These are phyloP conservation scores for Oasisia sp. DNA, from an alignment of 2,888 invertebrate species.

Conservation along the genomic window DNA sequence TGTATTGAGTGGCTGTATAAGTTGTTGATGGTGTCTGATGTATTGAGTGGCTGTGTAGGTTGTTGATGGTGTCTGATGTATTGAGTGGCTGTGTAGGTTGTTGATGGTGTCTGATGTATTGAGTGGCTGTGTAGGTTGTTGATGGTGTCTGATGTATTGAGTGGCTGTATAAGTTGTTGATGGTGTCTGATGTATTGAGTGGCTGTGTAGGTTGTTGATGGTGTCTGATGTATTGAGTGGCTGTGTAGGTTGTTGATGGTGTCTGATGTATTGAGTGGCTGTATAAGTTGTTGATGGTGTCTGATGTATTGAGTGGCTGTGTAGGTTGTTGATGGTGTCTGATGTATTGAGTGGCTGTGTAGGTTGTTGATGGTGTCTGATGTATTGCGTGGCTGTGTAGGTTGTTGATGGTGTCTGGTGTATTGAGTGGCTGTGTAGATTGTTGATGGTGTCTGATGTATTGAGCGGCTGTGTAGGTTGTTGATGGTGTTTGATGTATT, in stretches of 20 bases:
- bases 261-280: neutral
- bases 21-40: neutral
- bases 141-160: too few relatives aligned
- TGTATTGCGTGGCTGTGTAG: slow-evolving; percentile 60
- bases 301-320: too few relatives aligned
- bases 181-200: neutral
- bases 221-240: too few relatives aligned
- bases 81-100: too few relatives aligned
- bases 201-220: slow-evolving; percentile 71
- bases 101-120: neutral
- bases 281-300: slow-evolving; percentile 73
- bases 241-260: slow-evolving; percentile 66
- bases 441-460: neutral
- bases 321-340: neutral
- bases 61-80: too few relatives aligned
- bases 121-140: slow-evolving; percentile 69
- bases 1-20: too few relatives aligned
- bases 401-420: too few relatives aligned
- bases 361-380: slow-evolving; percentile 70
- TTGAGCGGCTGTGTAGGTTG: slow-evolving; percentile 67
- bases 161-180: slow-evolving; percentile 74
- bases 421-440: too few relatives aligned
- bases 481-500: slow-evolving; percentile 56
- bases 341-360: slow-evolving; percentile 22
- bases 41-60: slow-evolving; percentile 62